Conservation (phyloP, 2,888 invertebrate species). For the Cancer borealis region DNA sequence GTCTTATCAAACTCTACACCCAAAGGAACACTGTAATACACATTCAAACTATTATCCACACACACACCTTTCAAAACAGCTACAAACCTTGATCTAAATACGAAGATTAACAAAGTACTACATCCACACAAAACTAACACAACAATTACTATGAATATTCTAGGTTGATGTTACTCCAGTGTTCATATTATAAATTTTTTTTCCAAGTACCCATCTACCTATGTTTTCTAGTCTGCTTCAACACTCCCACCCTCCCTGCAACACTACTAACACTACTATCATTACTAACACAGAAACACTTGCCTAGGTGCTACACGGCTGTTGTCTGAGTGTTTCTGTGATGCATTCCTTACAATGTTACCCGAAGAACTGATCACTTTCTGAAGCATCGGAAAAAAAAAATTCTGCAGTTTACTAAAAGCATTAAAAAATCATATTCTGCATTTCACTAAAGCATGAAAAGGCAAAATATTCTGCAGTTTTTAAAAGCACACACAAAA, state of each 20-base stretch:
- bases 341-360: not conserved
- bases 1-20: not conserved
- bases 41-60: not conserved
- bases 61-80: not conserved
- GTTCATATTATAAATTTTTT: not conserved
- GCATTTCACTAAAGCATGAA: not conserved
- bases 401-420: not conserved
- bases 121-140: not conserved
- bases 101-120: not conserved
- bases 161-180: not conserved
- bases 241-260: not conserved
- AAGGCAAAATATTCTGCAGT: not conserved
- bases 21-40: not conserved
- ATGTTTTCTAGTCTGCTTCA: not conserved
- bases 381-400: not conserved
- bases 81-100: not conserved
- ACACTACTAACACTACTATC: not conserved
- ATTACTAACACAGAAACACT: not conserved
- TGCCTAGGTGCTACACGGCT: not conserved
- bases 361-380: not conserved
- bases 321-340: not conserved
- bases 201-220: not conserved
- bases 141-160: not conserved
- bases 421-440: not conserved
- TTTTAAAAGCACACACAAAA: not conserved